Conservation (phyloP, 2,888 invertebrate species). For the Heliconius sara region DNA sequence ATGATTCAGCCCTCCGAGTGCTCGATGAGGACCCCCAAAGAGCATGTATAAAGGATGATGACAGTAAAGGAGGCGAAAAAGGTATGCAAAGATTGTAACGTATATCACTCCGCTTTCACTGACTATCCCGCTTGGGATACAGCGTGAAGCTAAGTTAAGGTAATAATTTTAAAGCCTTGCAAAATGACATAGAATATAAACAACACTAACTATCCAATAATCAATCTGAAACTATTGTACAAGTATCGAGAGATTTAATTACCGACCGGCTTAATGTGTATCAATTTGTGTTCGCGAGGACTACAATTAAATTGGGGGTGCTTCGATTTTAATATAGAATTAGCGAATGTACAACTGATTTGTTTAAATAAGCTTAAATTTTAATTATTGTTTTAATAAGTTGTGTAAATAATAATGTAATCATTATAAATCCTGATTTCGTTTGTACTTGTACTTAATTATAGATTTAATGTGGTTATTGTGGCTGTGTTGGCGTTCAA, state of each 20-base stretch:
- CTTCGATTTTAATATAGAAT: conserved; percentile 19
- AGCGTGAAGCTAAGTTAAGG: no score
- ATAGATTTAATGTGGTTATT: no score
- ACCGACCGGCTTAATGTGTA: conserved; percentile 49
- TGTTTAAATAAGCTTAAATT: conserved; percentile 15
- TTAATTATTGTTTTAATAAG: background rate
- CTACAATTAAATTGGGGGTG: conserved; percentile 47
- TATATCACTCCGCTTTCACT: no score
- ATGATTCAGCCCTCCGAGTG: no score
- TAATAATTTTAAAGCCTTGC: no score
- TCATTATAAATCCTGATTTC: background rate
- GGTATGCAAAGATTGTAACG: no score
- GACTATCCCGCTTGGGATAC: no score
- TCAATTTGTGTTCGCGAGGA: conserved; percentile 49
- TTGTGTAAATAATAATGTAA: background rate
- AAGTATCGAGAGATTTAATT: conserved; percentile 49
- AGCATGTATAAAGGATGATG: no score
- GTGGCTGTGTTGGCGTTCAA: no score
- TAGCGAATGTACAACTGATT: conserved; percentile 11
- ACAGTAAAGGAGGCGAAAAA: no score
- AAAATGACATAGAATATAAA: background rate
- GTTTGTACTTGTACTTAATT: no score
- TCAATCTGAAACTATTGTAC: conserved; percentile 18
- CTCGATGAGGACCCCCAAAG: no score
- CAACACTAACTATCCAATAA: background rate